Base-by-base conservation (phyloP, 2,888 invertebrate genomes). In the Ariolimax columbianus region DNA sequence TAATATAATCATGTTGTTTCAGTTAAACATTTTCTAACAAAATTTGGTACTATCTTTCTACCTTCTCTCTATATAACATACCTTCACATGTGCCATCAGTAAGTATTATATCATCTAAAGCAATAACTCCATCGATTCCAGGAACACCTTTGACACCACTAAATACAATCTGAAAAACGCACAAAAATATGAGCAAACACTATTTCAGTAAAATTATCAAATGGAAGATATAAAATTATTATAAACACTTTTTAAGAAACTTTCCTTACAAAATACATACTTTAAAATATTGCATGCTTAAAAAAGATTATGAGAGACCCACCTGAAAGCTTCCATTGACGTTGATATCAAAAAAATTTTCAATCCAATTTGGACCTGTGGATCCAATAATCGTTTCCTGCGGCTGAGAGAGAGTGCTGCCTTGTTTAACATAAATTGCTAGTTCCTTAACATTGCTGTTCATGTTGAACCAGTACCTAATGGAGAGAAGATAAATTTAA, bases 301-400 rank as follows among this genome's bases (percentile, higher is more conserved):
- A 47, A 47, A 11, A 11, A 11, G 14, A 47, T 11, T 47, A 55
- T 19, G 19, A 17, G 23, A 23, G 23, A 55, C 73, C 30, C 43
- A 87, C 87, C 82, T 87, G 85, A 63, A 79, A 86, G 3, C n/a
- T 51, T 23, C 82, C 79, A 26, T 23, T 82, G 4, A 59, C 40
- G 11, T 73, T 75, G 59, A 87, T 38, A 68, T 82, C 75, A 17
- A 87, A 23, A n/a, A 66, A 47, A n/a, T 77, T 63, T 40, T 72
- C 63, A 33, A 40, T 36, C 91, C 91, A 91, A 47, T 82, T 43
- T 72, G 90, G 82, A 38, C 90, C 90, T 77, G 89, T 89, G 19
- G 88, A 84, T 26, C 87, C 86, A 38, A n/a, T n/a, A 33, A 84
- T 38, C 2, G 2, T 33, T 77, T 78, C 70, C 11, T 40, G 19